Evolutionary conservation across 2,888 invertebrate species (phyloP), one percentile per base, ranked within the genome.

Genomic region (Aspidiotus destructor): DNA sequence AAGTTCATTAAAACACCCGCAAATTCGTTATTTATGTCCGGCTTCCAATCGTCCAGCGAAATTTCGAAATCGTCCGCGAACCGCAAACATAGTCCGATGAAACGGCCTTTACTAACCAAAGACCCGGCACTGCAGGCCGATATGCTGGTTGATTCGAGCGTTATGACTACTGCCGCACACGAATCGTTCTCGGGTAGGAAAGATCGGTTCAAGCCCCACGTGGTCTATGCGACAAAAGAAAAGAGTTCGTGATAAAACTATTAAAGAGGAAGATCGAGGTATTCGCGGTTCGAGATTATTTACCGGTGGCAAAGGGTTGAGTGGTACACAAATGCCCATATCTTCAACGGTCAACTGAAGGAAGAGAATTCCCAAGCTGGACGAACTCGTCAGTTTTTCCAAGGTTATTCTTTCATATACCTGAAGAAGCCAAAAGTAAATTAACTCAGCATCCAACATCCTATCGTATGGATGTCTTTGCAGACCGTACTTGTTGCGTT

Each of bases 41-140:
- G 97, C 78, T 94, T 94, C 97, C 97, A 97, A 78, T 97, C 97
- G 76, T 97, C 96, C 74, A 95, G 81, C 42, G 92, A 92, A 0
- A 93, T 92, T 79, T 97, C 95, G 79, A 97, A 96, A 78, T 98
- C 97, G 75, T 97, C 95, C 0, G 96, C 93, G 80, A 99, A 98
- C 64, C 97, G 84, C 73, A 98, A 81, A 76, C 97, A 93, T 44
- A 96, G 82, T 0, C 93, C 93, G 63, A 89, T 88, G 78, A 93
- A 93, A 58, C 78, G 75, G 67, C 88, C 99, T 77, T 92, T 92
- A 76, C 93, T 93, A 55, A 97, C 97, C 52, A 99, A 82, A 7
- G 94, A 92, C n/a, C 95, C 94, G 15, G 91, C 92, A 75, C 91
- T 93, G 77, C 96, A 95, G 0, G 98, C 98, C 8, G 86, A 87